Conservation (phyloP, 2,797 vertebrate genomes). For the Acanthornis magna region DNA sequence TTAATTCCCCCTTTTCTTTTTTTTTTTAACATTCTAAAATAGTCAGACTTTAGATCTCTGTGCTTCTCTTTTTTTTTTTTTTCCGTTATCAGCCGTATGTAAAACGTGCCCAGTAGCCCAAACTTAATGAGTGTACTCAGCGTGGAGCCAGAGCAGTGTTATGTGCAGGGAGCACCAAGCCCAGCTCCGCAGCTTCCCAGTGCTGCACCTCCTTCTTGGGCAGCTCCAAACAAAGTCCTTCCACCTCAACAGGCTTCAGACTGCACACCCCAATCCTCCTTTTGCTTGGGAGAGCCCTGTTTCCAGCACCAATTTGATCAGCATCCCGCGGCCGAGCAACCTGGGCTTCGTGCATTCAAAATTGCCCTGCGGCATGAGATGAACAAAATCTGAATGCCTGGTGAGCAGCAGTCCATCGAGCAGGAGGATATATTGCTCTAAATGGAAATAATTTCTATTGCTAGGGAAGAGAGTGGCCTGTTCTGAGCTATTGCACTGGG, state of each 20-base stretch:
- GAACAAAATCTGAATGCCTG: conserved; percentile 27
- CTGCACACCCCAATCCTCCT: background rate
- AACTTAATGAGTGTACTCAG: background rate
- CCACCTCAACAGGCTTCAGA: background rate
- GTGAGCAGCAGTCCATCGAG: conserved; percentile 44
- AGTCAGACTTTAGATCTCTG: background rate
- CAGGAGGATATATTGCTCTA: conserved; percentile 54
- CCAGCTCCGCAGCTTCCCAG: background rate
- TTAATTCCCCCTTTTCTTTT: background rate
- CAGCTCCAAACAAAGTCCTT: background rate
- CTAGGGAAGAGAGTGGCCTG: conserved; percentile 27
- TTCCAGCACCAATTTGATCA: background rate
- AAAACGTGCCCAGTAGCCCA: conserved; percentile 1
- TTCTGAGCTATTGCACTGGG: conserved; percentile 10
- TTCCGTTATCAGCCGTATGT: background rate
- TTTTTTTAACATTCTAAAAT: background rate
- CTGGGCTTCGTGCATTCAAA: background rate
- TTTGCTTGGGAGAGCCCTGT: background rate
- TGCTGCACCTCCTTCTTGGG: background rate
- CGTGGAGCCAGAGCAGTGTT: background rate
- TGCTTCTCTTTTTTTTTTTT: background rate
- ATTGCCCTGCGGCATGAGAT: background rate
- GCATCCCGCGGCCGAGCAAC: background rate
- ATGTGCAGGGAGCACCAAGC: background rate
- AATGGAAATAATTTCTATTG: conserved; percentile 60